Evolutionary conservation across 2,113 vertebrate species (phyloP).

Genomic region (Zingel zingel): DNA sequence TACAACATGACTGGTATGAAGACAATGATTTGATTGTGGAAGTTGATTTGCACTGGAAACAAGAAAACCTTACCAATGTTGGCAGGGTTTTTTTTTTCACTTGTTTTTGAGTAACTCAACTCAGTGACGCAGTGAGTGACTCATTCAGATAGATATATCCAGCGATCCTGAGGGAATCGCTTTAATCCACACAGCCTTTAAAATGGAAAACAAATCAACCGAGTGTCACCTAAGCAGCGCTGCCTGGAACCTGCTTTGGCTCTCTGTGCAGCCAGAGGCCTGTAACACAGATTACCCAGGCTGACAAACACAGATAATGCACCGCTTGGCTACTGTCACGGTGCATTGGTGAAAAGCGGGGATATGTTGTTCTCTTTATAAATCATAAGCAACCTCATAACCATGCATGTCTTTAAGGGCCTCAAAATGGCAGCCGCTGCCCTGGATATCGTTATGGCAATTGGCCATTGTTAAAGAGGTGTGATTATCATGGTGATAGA

Average conservation of each 20-base stretch:
- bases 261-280: constrained; percentile 25
- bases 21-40: not conserved
- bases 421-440: constrained; percentile 57
- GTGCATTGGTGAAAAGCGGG: not conserved
- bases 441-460: constrained; percentile 30
- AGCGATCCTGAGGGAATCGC: not conserved
- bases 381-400: constrained; percentile 10
- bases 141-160: constrained; percentile 19
- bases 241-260: constrained; percentile 32
- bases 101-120: constrained; percentile 1
- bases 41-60: not conserved
- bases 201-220: constrained; percentile 9
- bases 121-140: constrained; percentile 28
- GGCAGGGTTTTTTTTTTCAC: not conserved
- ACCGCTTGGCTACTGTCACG: constrained; percentile 20
- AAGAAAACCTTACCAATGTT: not conserved
- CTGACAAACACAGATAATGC: constrained; percentile 44
- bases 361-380: constrained; percentile 8
- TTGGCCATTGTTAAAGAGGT: constrained; percentile 37
- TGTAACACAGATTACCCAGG: constrained; percentile 16
- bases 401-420: constrained; percentile 15
- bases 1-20: not conserved
- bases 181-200: constrained; percentile 31
- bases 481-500: constrained; percentile 47
- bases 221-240: constrained; percentile 21